A percentile compares a stretch with the other conserved stretches of the same genome.
phyloP scores from a whole-genome alignment of 2,797 vertebrate species.

The Cryptoprocta ferox region DNA sequence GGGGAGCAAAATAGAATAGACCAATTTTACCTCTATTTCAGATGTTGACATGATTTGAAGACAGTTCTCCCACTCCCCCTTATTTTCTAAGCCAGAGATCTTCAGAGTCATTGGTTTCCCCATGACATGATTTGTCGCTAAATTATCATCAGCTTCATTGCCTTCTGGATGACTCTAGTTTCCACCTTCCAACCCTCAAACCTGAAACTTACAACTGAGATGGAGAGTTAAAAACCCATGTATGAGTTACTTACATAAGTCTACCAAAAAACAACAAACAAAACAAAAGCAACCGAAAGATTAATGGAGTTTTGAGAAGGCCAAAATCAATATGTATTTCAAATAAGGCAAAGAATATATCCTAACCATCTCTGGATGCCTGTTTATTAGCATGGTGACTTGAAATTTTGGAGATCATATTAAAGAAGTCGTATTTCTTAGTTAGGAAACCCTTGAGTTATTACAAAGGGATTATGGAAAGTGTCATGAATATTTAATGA shows the following conservation, averaged over 20 bases:
- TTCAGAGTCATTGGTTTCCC: neutral
- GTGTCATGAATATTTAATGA: neutral
- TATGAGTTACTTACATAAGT: neutral
- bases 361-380: neutral
- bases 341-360: neutral
- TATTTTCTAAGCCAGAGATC: slow-evolving; percentile 1
- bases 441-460: neutral
- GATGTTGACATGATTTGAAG: neutral
- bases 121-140: neutral
- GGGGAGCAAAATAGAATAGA: slow-evolving; percentile 10
- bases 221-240: neutral
- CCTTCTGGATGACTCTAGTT: neutral
- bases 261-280: neutral
- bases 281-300: neutral
- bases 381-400: slow-evolving; percentile 13
- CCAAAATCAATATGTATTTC: neutral
- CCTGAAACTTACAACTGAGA: neutral
- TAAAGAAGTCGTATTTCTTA: slow-evolving; percentile 15
- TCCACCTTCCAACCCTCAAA: neutral
- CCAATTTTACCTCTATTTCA: neutral
- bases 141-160: neutral
- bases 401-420: neutral
- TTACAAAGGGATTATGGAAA: neutral
- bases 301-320: neutral
- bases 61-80: neutral